Conservation (phyloP, 2,113 vertebrate genomes). For the Syngnathus scovelli region DNA sequence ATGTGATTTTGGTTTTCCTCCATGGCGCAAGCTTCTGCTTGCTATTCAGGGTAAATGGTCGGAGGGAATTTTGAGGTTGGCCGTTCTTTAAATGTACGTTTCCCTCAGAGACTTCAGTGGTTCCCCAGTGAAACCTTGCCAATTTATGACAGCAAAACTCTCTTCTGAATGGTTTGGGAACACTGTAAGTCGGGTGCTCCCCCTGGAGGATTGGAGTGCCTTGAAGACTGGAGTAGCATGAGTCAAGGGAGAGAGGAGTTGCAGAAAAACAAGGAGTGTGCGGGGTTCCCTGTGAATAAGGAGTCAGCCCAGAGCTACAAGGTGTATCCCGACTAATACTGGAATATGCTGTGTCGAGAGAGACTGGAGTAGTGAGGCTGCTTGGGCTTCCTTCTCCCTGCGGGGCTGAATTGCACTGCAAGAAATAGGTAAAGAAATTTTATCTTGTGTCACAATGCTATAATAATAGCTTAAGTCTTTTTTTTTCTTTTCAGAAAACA, state of each 20-base stretch:
- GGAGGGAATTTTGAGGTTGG: conserved; percentile 33
- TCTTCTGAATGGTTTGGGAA: conserved; percentile 42
- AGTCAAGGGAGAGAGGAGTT: conserved; percentile 86
- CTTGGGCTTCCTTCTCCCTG: conserved; percentile 74
- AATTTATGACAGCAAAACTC: conserved; percentile 40
- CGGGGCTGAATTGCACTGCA: conserved; percentile 56
- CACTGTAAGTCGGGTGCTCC: conserved; percentile 39
- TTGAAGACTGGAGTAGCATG: conserved; percentile 88
- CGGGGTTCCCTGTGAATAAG: conserved; percentile 83
- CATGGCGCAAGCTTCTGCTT: conserved; percentile 72
- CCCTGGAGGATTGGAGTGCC: conserved; percentile 82
- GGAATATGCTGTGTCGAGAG: conserved; percentile 94
- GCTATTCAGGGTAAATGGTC: conserved; percentile 36
- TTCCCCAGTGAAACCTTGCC: conserved; percentile 34
- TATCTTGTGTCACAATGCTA: too few relatives aligned
- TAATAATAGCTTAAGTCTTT: too few relatives aligned
- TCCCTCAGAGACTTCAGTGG: conserved; percentile 70
- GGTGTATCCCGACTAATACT: conserved; percentile 94
- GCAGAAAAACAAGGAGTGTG: conserved; percentile 77
- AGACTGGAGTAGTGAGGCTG: conserved; percentile 85
- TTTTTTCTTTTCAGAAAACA: too few relatives aligned
- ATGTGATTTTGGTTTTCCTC: conserved; percentile 61
- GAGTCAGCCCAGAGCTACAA: conserved; percentile 85
- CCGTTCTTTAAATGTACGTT: conserved; percentile 69
- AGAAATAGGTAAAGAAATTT: conserved; percentile 5